Base-by-base conservation (phyloP, 2,888 invertebrate genomes). In the Chouioia cunea region DNA sequence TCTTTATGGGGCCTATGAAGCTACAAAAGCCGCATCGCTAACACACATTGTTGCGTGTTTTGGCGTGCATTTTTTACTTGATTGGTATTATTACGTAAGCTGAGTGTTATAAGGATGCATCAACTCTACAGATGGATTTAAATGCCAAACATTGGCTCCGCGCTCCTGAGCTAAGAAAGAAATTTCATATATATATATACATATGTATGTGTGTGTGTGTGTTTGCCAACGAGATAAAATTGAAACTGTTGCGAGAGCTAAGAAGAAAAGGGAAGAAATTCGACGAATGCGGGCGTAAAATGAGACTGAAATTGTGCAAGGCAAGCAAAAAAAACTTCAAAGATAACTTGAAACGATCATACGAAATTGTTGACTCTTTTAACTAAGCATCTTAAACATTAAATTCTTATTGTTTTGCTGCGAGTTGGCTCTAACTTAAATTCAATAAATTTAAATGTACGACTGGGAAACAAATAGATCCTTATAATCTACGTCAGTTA, bases 1-100 rank as follows among this genome's bases (percentile, higher is more conserved):
- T 58, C 44, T 53, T 52, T 4, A 36, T n/a, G 57, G 36, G 18
- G 52, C 52, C 10, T 18, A 20, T 18, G 20, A 48, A 16, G 53
- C 47, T 18, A 46, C 53, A 59, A 66, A 46, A 59, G 48, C n/a
- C 46, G 27, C 20, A 36, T 44, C 16, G 4, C 4, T 16, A 6
- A 2, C 15, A n/a, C 48, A 20, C 54, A 16, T 67, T 66, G 16
- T 18, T 27, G 58, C 15, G 43, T 68, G 65, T 67, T 66, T 14
- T 18, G 18, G 58, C 15, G 43, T 68, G 65, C 58, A 70, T 73
- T 71, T 69, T 71, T 73, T n/a, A n/a, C 71, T 68, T 71, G 68
- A 73, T 73, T 73, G 73, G 58, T 62, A 73, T 71, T 68, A 73
- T 73, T 73, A 47, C 68, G 60, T 62, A 73, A 68, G 57, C 63